Evolutionary conservation across 2,888 invertebrate species (phyloP).

Genomic region (Ophion slaviceki): DNA sequence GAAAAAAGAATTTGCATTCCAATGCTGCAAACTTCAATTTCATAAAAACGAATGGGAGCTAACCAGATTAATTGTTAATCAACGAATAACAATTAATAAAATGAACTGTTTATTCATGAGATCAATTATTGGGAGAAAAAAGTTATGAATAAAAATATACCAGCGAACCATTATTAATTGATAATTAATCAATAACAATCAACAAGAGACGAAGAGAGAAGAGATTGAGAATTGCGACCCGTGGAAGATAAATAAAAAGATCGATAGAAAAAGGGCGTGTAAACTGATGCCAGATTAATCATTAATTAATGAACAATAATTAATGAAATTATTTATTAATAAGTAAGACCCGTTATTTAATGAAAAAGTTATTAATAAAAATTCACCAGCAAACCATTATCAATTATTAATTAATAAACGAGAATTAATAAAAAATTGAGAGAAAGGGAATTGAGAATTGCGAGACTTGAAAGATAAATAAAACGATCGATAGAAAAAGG

Average conservation of each 20-base stretch:
- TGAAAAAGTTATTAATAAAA: not conserved
- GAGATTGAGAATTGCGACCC: not conserved
- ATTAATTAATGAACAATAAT: too few species aligned
- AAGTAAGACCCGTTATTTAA: not conserved
- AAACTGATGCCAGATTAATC: slow-evolving; percentile 28
- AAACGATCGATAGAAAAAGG: not conserved
- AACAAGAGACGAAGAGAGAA: not conserved
- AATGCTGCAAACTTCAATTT: too few species aligned
- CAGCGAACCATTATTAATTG: not conserved
- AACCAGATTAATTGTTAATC: too few species aligned
- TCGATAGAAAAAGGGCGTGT: slow-evolving; percentile 28
- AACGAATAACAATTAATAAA: not conserved
- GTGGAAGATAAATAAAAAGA: not conserved
- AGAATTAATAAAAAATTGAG: not conserved
- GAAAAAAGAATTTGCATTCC: too few species aligned
- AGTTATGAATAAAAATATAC: not conserved
- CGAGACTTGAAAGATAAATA: not conserved
- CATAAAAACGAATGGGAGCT: too few species aligned
- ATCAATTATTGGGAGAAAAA: not conserved
- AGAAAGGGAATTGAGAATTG: not conserved
- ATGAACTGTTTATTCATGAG: not conserved
- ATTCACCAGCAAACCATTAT: not conserved
- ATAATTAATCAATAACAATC: not conserved
- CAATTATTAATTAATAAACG: not conserved
- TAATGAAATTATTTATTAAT: not conserved